Evolutionary conservation across 2,797 vertebrate species (phyloP).

Genomic region (Furcifer pardalis): DNA sequence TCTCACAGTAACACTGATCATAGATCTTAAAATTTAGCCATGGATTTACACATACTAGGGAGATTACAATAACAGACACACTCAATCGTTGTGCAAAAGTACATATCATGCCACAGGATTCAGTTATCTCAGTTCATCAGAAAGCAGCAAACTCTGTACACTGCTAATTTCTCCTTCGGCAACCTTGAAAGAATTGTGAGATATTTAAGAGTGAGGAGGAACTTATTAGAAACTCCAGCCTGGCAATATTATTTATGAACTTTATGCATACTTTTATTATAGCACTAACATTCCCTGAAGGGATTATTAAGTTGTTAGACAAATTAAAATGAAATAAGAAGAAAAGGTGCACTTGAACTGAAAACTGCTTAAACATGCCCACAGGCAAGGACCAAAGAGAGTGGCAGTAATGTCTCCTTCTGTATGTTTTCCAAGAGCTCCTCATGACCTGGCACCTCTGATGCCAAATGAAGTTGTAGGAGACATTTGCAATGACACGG

Average conservation of each 20-base stretch:
- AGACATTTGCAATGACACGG: not conserved
- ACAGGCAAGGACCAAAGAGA: slow-evolving; percentile 60
- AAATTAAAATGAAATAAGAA: slow-evolving; percentile 71
- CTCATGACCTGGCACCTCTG: slow-evolving; percentile 38
- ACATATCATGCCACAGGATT: not conserved
- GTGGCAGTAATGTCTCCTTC: slow-evolving; percentile 52
- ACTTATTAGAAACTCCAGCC: slow-evolving; percentile 16
- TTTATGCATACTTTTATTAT: slow-evolving; percentile 49
- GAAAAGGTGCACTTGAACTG: slow-evolving; percentile 61
- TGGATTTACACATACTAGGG: not conserved
- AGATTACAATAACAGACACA: slow-evolving; percentile 23
- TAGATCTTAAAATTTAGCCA: not conserved
- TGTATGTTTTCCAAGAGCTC: slow-evolving; percentile 40
- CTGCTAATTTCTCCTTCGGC: slow-evolving; percentile 26
- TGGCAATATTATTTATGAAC: slow-evolving; percentile 36
- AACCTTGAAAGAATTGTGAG: slow-evolving; percentile 30
- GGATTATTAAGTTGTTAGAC: slow-evolving; percentile 66
- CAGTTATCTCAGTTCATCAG: slow-evolving; percentile 1
- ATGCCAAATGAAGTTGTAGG: slow-evolving; percentile 32
- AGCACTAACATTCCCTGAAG: slow-evolving; percentile 60
- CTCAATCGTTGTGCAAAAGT: not conserved
- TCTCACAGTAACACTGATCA: not conserved
- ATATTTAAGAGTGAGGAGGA: slow-evolving; percentile 19
- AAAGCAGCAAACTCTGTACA: not conserved
- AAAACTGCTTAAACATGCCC: slow-evolving; percentile 67